Evolutionary conservation across 2,797 vertebrate species (phyloP), one percentile per base, ranked within the genome.

Genomic region (Ficedula albicollis): DNA sequence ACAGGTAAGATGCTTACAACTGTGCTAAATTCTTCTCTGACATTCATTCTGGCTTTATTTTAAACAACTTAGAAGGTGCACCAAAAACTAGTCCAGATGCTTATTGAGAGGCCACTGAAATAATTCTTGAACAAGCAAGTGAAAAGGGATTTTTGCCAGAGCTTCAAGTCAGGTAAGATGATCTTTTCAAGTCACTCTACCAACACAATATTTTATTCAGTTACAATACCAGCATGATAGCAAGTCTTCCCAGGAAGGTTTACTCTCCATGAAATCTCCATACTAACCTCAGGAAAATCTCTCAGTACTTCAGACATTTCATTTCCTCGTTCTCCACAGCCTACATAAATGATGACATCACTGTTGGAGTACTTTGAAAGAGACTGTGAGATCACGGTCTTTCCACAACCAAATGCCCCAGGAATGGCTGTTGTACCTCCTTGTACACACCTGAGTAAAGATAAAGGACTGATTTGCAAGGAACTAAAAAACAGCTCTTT

Each of bases 301-400:
- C 99, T 97, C 89, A 99, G 98, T 88, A 99, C 99, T 98, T 99
- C 99, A 77, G 99, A 99, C 99, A 99, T 99, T 97, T 99, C 99
- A 55, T 99, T 99, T 90, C 99, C 99, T 97, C 99, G 98, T 97
- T 99, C 99, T 92, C 99, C 99, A 41, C 99, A 99, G 84, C 99
- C 99, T 32, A 99, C 99, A 9, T 99, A 99, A 96, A 99, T 98
- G 89, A 99, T 99, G 89, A 99, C 99, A 25, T 99, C 99, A 67
- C 99, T 99, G 98, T 99, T 99, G 95, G 99, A 99, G 96, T 99
- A 99, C 94, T 99, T 99, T 64, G 99, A 99, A 64, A 99, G 96
- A 54, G 99, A 99, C 97, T 99, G 99, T 0, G 99, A 99, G 97
- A 99, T 99, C 90, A 99, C 99, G 1, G 99, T 99, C 97, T 99